Conservation (phyloP, 2,888 invertebrate species). For the Torymus auratus region DNA sequence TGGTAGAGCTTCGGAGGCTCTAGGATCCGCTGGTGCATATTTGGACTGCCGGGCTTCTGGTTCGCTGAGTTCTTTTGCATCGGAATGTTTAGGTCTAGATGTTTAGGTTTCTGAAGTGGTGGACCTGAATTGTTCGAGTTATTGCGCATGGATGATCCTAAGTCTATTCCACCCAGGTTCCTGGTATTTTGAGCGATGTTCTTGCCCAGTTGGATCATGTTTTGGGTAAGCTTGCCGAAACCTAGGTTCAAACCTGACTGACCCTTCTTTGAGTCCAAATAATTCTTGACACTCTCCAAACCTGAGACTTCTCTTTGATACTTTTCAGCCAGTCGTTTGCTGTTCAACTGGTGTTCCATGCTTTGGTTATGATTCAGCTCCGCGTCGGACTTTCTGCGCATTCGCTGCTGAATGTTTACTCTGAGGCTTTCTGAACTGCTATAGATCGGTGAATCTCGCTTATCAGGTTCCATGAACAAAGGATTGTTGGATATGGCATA, state of each 20-base stretch:
- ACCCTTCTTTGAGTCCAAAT: conserved; percentile 72
- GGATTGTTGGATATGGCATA: conserved; percentile 74
- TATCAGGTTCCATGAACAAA: conserved; percentile 70
- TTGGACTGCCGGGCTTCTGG: conserved; percentile 62
- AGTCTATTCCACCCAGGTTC: conserved; percentile 35
- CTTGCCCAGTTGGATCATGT: conserved; percentile 73
- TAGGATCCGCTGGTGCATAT: conserved; percentile 69
- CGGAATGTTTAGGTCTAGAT: conserved; percentile 68
- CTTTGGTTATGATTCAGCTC: conserved; percentile 65
- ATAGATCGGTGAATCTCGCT: conserved; percentile 70
- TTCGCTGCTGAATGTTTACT: conserved; percentile 68
- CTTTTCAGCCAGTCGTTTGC: conserved; percentile 67
- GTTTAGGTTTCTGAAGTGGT: conserved; percentile 68
- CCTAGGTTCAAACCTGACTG: conserved; percentile 70
- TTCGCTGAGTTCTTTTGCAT: conserved; percentile 58
- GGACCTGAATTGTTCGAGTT: conserved; percentile 42
- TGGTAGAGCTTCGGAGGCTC: conserved; percentile 73
- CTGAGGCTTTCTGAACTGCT: conserved; percentile 72
- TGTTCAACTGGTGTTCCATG: conserved; percentile 57
- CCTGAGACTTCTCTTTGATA: conserved; percentile 72
- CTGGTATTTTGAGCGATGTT: conserved; percentile 70
- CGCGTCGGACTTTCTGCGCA: conserved; percentile 71
- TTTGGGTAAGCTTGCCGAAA: conserved; percentile 72
- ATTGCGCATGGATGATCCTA: neutral
- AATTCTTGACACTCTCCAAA: conserved; percentile 72